These are phyloP conservation scores for Muricea muricata DNA, from an alignment of 92 coral and sea anemone species.

Conservation along the genomic window DNA sequence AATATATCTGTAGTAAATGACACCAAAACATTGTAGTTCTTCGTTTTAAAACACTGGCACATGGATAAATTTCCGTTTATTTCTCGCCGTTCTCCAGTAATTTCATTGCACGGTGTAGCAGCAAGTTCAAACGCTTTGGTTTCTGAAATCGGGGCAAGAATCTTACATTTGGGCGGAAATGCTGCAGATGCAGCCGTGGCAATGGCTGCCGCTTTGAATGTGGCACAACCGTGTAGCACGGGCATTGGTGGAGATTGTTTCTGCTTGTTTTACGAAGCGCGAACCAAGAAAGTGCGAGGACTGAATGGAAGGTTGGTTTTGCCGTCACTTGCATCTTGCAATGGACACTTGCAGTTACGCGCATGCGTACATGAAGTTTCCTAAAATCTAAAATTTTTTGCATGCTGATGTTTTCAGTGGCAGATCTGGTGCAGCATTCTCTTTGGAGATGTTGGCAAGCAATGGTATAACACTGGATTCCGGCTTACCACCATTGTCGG, in stretches of 20 bases:
- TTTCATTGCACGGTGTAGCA: slow-evolving; percentile 84
- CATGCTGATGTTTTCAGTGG: slow-evolving; percentile 74
- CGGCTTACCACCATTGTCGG: slow-evolving; percentile 70
- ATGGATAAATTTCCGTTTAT: slow-evolving; percentile 50
- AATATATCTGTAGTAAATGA: neutral
- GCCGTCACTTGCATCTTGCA: neutral
- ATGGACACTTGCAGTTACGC: neutral
- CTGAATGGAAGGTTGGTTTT: slow-evolving; percentile 86
- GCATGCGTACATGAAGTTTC: neutral
- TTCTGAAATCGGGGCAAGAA: slow-evolving; percentile 80
- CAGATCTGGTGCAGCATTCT: slow-evolving; percentile 78
- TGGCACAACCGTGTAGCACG: slow-evolving; percentile 91
- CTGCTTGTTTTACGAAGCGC: slow-evolving; percentile 89
- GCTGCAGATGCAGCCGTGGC: slow-evolving; percentile 99
- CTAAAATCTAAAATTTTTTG: too few species aligned
- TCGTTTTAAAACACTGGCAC: neutral
- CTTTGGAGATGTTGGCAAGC: slow-evolving; percentile 68
- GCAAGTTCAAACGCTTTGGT: slow-evolving; percentile 92
- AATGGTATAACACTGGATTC: slow-evolving; percentile 60
- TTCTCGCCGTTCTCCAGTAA: slow-evolving; percentile 92
- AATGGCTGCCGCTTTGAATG: slow-evolving; percentile 92
- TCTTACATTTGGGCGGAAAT: slow-evolving; percentile 85
- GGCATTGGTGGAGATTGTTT: slow-evolving; percentile 98
- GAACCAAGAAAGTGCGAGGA: slow-evolving; percentile 74
- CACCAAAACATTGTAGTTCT: neutral